Evolutionary conservation across 2,113 vertebrate species (phyloP), one percentile per base, ranked within the genome.

Genomic region (Saccopteryx bilineata): DNA sequence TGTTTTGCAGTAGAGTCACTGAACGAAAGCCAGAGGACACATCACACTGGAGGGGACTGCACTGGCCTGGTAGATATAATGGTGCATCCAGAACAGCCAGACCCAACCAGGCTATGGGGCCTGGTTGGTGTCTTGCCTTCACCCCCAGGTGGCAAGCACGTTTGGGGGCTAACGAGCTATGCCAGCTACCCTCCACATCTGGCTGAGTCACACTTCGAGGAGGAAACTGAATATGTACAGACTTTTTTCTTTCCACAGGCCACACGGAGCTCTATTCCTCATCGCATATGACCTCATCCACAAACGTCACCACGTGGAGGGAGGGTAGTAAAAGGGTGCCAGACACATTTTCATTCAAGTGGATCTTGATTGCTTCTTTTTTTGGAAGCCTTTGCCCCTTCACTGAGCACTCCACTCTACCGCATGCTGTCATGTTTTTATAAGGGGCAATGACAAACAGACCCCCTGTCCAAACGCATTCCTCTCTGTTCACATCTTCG

Each of bases 401-500:
- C 33, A 2, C 18, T 4, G 5, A 3, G 18, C n/a, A 26, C 61
- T 82, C 26, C 17, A 60, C 69, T 68, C 19, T 50, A 1, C 84
- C 33, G 15, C 2, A 1, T 5, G 1, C 15, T 54, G 23, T 10
- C 33, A 5, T 33, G 60, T 79, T 79, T 90, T 81, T 78, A 63
- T 5, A 23, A 14, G 86, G 69, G 48, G 21, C 5, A n/a, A 21
- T 84, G 84, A 95, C 18, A 58, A 94, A 80, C n/a, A 66, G 87
- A 91, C 10, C 78, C n/a, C n/a, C 78, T 76, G 87, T 83, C 86
- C 46, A 91, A 54, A 65, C 17, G 19, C 31, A 26, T 96, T 91
- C 74, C 75, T 80, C 89, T 79, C 82, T 75, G n/a, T 17, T 91
- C 63, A 69, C 58, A 33, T 80, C 87, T 71, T 90, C 66, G 72